Evolutionary conservation across 2,888 invertebrate genomes (phyloP).

Genomic region (Reticulitermes lucifugus): DNA sequence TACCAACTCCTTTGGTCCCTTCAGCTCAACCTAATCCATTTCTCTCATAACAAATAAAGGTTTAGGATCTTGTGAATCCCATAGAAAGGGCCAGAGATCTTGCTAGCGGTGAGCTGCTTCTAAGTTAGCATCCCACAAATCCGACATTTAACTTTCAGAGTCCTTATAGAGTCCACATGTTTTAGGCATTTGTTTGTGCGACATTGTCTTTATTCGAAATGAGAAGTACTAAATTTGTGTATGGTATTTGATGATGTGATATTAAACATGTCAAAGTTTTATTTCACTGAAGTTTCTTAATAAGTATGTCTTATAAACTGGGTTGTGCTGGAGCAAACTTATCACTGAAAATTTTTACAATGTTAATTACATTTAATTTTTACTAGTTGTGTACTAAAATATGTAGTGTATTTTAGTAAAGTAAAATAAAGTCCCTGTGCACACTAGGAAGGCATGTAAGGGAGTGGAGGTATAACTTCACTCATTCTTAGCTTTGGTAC

Average conservation of each 20-base stretch:
- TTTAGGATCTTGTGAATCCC: slow-evolving; percentile 1
- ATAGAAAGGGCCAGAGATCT: neutral
- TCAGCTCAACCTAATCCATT: slow-evolving; percentile 52
- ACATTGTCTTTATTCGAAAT: neutral
- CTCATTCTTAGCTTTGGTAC: no score
- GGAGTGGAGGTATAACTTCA: no score
- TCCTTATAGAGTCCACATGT: neutral
- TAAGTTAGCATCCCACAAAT: neutral
- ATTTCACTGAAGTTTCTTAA: neutral
- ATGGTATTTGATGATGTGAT: neutral
- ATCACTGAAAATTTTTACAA: no score
- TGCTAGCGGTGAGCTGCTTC: slow-evolving; percentile 24
- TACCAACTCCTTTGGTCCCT: slow-evolving; percentile 44
- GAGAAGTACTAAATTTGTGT: neutral
- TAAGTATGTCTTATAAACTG: neutral
- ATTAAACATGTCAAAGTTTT: neutral
- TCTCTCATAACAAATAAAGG: slow-evolving; percentile 50
- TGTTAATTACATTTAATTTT: no score
- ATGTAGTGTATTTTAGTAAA: no score
- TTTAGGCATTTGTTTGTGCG: neutral
- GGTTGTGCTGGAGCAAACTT: neutral
- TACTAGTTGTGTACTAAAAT: no score
- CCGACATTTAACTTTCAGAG: neutral
- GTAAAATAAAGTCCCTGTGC: no score
- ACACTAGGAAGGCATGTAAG: no score